phyloP scores from a whole-genome alignment of 2,888 invertebrate genomes.

The Scaptomyza polygonia region DNA sequence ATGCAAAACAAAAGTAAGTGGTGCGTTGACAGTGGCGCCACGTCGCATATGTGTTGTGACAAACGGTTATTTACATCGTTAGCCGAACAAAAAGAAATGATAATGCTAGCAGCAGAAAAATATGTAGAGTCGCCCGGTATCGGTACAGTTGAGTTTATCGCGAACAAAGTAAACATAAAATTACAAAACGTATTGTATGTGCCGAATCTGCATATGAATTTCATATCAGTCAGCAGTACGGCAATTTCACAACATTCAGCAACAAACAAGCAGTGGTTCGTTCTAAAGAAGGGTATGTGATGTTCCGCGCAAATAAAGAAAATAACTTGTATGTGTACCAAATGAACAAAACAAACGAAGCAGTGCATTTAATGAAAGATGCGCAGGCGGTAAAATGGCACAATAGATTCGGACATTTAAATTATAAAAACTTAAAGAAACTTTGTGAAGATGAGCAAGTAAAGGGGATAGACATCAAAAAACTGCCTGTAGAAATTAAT shows the following conservation, averaged over 20 bases:
- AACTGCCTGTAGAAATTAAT: not conserved
- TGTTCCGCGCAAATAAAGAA: too few relatives aligned
- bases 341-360: not conserved
- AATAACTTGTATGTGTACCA: too few relatives aligned
- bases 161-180: too few relatives aligned
- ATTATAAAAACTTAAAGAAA: not conserved
- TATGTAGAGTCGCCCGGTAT: not conserved
- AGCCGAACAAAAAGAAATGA: too few relatives aligned
- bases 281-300: not conserved
- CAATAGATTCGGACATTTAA: not conserved
- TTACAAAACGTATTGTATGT: too few relatives aligned
- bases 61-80: too few relatives aligned
- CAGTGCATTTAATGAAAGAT: not conserved
- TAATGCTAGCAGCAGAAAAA: too few relatives aligned
- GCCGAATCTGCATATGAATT: too few relatives aligned
- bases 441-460: not conserved
- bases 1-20: not conserved
- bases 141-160: too few relatives aligned
- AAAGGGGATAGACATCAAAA: not conserved
- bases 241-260: not conserved
- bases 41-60: not conserved
- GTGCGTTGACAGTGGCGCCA: not conserved
- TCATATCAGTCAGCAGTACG: not conserved
- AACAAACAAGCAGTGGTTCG: not conserved
- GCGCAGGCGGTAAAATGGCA: not conserved